phyloP scores from a whole-genome alignment of 2,888 invertebrate species.

The Corbicula japonica region DNA sequence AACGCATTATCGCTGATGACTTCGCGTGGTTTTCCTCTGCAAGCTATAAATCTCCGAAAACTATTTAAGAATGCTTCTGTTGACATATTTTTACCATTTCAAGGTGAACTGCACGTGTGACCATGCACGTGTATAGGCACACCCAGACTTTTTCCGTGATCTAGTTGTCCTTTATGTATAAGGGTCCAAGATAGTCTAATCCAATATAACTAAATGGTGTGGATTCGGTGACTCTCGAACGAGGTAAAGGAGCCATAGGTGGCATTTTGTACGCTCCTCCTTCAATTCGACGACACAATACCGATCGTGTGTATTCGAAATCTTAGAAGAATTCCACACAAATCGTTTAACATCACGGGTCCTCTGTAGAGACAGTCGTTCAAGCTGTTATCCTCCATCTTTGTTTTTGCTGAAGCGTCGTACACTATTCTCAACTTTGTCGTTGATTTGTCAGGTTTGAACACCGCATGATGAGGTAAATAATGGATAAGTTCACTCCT shows the following conservation, averaged over 20 bases:
- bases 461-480: conserved; percentile 7
- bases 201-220: conserved; percentile 9
- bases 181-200: conserved; percentile 28
- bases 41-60: too few relatives aligned
- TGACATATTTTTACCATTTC: too few relatives aligned
- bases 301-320: conserved; percentile 1
- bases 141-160: conserved; percentile 16
- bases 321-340: conserved; percentile 5
- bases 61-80: too few relatives aligned
- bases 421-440: conserved; percentile 11
- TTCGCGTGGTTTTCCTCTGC: too few relatives aligned
- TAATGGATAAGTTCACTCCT: neutral
- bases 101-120: too few relatives aligned
- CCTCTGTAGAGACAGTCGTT: conserved; percentile 37
- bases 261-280: conserved; percentile 17
- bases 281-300: neutral
- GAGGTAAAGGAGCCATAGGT: conserved; percentile 13
- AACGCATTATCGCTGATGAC: too few relatives aligned
- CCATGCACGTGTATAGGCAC: conserved; percentile 19
- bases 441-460: conserved; percentile 1
- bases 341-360: conserved; percentile 12
- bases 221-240: conserved; percentile 5
- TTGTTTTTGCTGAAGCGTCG: conserved; percentile 5
- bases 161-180: conserved; percentile 11
- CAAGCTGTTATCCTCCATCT: conserved; percentile 10